These are phyloP conservation scores for Xestobium rufovillosum DNA, from an alignment of 2,888 invertebrate genomes.

Conservation along the genomic window DNA sequence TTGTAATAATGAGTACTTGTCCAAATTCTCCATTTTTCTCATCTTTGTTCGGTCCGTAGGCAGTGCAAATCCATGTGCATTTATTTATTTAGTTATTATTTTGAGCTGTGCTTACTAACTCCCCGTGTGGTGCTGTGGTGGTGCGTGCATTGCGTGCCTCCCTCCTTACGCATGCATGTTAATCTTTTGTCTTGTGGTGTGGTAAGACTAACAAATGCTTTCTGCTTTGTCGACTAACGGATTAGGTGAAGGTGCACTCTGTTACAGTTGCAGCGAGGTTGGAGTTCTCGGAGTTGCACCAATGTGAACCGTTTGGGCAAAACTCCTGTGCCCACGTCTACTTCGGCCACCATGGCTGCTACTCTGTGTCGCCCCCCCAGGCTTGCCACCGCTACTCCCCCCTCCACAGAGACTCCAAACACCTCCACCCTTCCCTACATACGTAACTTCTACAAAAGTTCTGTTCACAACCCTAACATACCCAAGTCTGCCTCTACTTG, in stretches of 20 bases:
- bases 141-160: slow-evolving; percentile 40
- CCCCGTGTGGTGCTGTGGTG: slow-evolving; percentile 41
- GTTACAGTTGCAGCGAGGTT: slow-evolving; percentile 46
- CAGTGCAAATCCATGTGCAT: neutral
- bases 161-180: slow-evolving; percentile 19
- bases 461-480: slow-evolving; percentile 46
- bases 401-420: slow-evolving; percentile 38
- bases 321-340: slow-evolving; percentile 40
- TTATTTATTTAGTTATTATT: too few relatives aligned
- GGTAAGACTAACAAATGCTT: slow-evolving; percentile 30
- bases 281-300: slow-evolving; percentile 46
- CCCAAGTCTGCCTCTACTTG: slow-evolving; percentile 57
- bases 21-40: too few relatives aligned
- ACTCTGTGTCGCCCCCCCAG: slow-evolving; percentile 40
- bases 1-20: too few relatives aligned
- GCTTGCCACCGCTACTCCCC: slow-evolving; percentile 32
- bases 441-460: slow-evolving; percentile 43
- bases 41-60: too few relatives aligned
- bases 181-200: slow-evolving; percentile 16
- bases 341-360: slow-evolving; percentile 43
- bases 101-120: slow-evolving; percentile 35
- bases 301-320: slow-evolving; percentile 44
- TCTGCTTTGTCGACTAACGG: slow-evolving; percentile 25
- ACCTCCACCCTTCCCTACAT: slow-evolving; percentile 45
- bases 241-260: slow-evolving; percentile 33